These are phyloP conservation scores for Nomada fabriciana DNA, from an alignment of 2,888 invertebrate species.

Conservation along the genomic window DNA sequence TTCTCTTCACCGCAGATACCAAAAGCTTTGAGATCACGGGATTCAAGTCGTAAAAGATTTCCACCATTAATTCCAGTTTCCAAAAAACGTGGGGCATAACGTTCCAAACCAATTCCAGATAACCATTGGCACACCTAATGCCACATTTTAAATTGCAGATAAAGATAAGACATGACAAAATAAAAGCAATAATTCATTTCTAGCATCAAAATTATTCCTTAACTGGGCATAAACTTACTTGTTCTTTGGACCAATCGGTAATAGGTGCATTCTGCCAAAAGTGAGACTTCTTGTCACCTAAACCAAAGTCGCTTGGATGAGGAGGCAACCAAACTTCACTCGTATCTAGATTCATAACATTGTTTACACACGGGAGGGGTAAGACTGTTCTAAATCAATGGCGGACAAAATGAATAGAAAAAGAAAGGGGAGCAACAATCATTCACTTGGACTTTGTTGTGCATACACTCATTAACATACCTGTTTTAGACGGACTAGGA, in stretches of 20 bases:
- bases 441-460: background rate
- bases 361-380: slow-evolving; percentile 31
- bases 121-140: slow-evolving; percentile 96
- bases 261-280: slow-evolving; percentile 89
- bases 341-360: slow-evolving; percentile 78
- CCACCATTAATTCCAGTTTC: slow-evolving; percentile 95
- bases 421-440: background rate
- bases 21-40: slow-evolving; percentile 95
- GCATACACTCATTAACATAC: slow-evolving; percentile 65
- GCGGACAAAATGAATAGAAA: background rate
- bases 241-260: slow-evolving; percentile 91
- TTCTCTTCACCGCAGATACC: slow-evolving; percentile 93
- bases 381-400: slow-evolving; percentile 15
- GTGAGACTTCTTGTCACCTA: slow-evolving; percentile 88
- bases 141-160: slow-evolving; percentile 24
- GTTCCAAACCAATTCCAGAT: slow-evolving; percentile 91
- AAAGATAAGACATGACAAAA: background rate
- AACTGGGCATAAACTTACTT: slow-evolving; percentile 85
- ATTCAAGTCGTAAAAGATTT: slow-evolving; percentile 94
- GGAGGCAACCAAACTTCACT: slow-evolving; percentile 85
- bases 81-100: slow-evolving; percentile 94
- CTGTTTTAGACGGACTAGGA: slow-evolving; percentile 81
- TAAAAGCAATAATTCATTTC: background rate
- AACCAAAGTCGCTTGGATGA: slow-evolving; percentile 87
- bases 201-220: background rate